A percentile compares a stretch with the other conserved stretches of the same genome.
phyloP scores from a whole-genome alignment of 2,888 invertebrate species.

The Melanargia galathea region DNA sequence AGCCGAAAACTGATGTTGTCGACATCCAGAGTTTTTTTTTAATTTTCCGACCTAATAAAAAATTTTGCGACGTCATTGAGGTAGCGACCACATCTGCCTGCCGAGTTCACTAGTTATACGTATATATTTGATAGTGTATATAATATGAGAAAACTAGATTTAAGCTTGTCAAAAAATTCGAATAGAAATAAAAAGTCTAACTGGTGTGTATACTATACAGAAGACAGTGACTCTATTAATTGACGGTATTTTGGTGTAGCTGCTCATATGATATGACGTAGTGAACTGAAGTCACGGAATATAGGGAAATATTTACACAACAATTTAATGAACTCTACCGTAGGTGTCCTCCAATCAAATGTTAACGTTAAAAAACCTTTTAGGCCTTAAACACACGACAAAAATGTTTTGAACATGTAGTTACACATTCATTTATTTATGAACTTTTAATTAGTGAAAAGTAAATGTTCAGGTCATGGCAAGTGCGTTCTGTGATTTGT shows the following conservation, averaged over 20 bases:
- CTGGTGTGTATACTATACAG: background rate
- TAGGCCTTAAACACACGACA: background rate
- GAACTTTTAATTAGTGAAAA: too few relatives aligned
- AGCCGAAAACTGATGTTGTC: too few relatives aligned
- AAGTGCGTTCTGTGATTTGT: too few relatives aligned
- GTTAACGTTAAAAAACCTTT: background rate
- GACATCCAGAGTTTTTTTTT: too few relatives aligned
- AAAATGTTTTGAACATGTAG: background rate
- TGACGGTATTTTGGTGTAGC: background rate
- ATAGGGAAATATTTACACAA: constrained; percentile 13
- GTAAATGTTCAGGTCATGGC: too few relatives aligned
- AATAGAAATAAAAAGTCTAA: background rate
- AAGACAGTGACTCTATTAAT: background rate
- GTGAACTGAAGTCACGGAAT: background rate
- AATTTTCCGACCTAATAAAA: too few relatives aligned
- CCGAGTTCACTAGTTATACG: too few relatives aligned
- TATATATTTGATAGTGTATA: too few relatives aligned
- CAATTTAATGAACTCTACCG: constrained; percentile 1
- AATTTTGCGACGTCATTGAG: too few relatives aligned
- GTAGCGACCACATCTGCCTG: too few relatives aligned
- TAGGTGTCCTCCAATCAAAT: constrained; percentile 7
- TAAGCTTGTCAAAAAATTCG: background rate
- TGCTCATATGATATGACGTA: background rate
- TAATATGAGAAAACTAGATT: background rate
- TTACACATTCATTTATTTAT: too few relatives aligned